Evolutionary conservation across 1,140 invertebrate species (phyloP).

Genomic region (Gyrodactylus bullatarudis): DNA sequence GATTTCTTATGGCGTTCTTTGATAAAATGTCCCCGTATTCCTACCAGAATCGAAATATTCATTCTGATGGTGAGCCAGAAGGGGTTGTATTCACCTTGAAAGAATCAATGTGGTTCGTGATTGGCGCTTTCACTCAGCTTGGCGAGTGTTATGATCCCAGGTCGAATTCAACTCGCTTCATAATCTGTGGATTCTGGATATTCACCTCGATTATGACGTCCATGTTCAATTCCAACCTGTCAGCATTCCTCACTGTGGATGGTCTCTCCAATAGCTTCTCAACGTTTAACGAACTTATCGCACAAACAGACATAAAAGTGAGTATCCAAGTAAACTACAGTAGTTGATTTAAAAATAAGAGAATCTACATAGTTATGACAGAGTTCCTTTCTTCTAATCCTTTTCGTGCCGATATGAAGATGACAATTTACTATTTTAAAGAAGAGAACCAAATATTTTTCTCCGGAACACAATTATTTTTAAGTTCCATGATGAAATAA

Average conservation of each 20-base stretch:
- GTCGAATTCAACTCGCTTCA: constrained; percentile 38
- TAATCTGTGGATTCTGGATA: constrained; percentile 62
- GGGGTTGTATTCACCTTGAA: constrained; percentile 13
- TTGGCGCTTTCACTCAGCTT: constrained; percentile 60
- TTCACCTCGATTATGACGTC: constrained; percentile 64
- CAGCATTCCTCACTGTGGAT: constrained; percentile 12
- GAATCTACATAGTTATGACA: too few relatives aligned
- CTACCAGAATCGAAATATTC: constrained; percentile 12
- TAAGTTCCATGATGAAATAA: too few relatives aligned
- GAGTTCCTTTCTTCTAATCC: too few relatives aligned
- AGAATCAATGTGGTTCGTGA: constrained; percentile 53
- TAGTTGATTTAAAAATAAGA: too few relatives aligned
- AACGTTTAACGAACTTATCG: constrained; percentile 45
- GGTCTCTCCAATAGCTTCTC: constrained; percentile 9
- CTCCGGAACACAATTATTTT: too few relatives aligned
- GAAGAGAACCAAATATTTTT: too few relatives aligned
- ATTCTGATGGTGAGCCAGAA: constrained; percentile 10
- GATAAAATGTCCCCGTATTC: constrained; percentile 13
- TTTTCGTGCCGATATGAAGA: too few relatives aligned
- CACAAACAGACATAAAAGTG: constrained; percentile 33
- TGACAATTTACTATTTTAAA: too few relatives aligned
- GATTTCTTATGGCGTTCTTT: constrained; percentile 12
- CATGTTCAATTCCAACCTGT: constrained; percentile 19
- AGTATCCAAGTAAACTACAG: too few relatives aligned
- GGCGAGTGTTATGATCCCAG: constrained; percentile 30